phyloP scores from a whole-genome alignment of 2,113 vertebrate genomes.

The Serinus canaria region DNA sequence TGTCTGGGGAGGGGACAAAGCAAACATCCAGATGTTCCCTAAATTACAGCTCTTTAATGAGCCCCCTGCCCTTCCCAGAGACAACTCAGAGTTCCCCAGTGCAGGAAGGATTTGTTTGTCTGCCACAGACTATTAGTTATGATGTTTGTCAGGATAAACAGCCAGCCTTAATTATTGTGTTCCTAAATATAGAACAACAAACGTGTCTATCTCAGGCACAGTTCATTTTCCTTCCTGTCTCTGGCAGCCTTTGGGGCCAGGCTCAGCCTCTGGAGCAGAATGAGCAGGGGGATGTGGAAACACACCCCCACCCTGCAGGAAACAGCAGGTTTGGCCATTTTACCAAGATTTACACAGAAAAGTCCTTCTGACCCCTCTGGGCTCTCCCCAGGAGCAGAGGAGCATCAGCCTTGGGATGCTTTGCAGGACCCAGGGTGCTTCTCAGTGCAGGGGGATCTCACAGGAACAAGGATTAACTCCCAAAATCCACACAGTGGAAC shows the following conservation, averaged over 20 bases:
- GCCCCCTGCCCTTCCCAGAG: neutral
- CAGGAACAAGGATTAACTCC: neutral
- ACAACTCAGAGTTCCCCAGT: neutral
- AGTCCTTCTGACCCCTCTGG: neutral
- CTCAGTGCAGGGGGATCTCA: neutral
- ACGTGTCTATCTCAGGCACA: neutral
- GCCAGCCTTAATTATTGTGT: slow-evolving; percentile 35
- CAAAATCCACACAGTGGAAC: rapidly evolving
- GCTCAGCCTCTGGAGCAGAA: neutral
- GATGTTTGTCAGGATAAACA: slow-evolving; percentile 43
- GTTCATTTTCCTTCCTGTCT: slow-evolving; percentile 36
- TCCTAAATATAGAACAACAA: slow-evolving; percentile 55
- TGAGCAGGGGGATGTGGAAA: neutral
- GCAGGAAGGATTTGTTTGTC: slow-evolving; percentile 15
- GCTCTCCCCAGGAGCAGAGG: neutral
- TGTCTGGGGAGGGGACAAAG: neutral
- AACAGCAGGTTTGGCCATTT: neutral
- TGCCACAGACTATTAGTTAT: slow-evolving; percentile 44
- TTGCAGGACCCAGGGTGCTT: rapidly evolving
- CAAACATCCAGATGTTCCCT: neutral
- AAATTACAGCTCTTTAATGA: neutral
- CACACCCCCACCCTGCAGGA: neutral
- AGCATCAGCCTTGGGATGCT: neutral
- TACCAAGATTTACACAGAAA: neutral
- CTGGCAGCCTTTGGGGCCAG: rapidly evolving